A percentile compares a stretch with the other conserved stretches of the same genome.
Evolutionary conservation across 2,888 invertebrate genomes (phyloP).

Genomic region (Microctonus aethiopoides): DNA sequence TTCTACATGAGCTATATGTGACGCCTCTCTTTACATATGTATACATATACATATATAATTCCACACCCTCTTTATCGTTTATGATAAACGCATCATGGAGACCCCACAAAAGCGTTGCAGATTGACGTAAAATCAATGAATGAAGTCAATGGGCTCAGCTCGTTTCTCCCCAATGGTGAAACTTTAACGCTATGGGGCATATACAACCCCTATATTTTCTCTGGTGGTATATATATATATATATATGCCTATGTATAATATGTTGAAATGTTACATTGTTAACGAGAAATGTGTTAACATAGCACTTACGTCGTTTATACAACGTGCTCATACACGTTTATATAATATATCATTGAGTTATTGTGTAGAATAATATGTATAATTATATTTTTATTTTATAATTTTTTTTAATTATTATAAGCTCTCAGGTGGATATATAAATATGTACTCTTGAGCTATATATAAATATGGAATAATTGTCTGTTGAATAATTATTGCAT

Average conservation of each 20-base stretch:
- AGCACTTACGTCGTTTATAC: slow-evolving; percentile 23
- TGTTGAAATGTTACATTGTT: slow-evolving; percentile 30
- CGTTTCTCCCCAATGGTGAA: slow-evolving; percentile 23
- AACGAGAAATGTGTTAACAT: slow-evolving; percentile 33
- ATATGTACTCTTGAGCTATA: too few relatives aligned
- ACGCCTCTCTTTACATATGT: slow-evolving; percentile 19
- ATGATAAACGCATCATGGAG: slow-evolving; percentile 66
- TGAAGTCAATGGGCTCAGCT: slow-evolving; percentile 65
- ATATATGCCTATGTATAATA: not conserved
- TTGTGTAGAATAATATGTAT: too few relatives aligned
- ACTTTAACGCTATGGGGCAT: slow-evolving; percentile 32
- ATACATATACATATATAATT: slow-evolving; percentile 20
- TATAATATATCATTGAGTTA: too few relatives aligned
- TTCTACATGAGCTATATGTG: slow-evolving; percentile 9
- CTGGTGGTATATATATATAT: not conserved
- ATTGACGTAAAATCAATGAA: slow-evolving; percentile 68
- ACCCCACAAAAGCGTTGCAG: slow-evolving; percentile 61
- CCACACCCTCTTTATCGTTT: slow-evolving; percentile 56
- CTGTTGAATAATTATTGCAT: too few relatives aligned
- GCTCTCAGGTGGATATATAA: too few relatives aligned
- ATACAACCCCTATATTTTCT: slow-evolving; percentile 12
- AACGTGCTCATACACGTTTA: too few relatives aligned
- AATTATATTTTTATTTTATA: too few relatives aligned
- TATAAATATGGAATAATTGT: too few relatives aligned
- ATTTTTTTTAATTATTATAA: too few relatives aligned